Evolutionary conservation across 2,888 invertebrate species (phyloP), one percentile per base, ranked within the genome.

Genomic region (Macrophya annulata): DNA sequence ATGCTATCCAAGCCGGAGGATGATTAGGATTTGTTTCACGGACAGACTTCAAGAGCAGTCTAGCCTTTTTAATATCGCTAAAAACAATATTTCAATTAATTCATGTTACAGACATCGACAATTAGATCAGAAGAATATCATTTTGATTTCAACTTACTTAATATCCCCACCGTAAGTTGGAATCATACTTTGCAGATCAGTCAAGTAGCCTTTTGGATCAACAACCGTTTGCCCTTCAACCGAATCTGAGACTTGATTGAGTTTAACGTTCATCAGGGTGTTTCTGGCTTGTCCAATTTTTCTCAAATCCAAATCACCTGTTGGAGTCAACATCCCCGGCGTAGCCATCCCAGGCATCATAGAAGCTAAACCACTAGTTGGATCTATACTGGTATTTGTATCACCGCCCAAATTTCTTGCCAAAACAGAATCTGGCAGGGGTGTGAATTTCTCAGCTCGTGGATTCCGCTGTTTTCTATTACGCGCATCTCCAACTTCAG

Each of bases 1-100:
- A 99, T 15, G 99, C 99, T 89, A 99, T 99, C 99, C 99, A 99
- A 9, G 99, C 99, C 0, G 99, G 99, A 0, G 99, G 99, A 95
- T 99, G 99, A 93, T 99, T 99, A 0, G 99, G 99, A 94, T 99
- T 99, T 0, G 99, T 99, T 92, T 98, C 98, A 81, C 99, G 95
- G 0, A 99, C 99, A 81, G 99, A 99, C 93, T 99, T 99, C 65
- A 99, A 93, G 65, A 99, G 94, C 85, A 99, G 94, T 85, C 99
- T 95, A 0, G 99, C 99, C 93, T 99, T 99, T 93, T 99, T 99
- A 17, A 99, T 99, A 91, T 99, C 99, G 93, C 95, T 96, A 89
- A 74, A 92, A 89, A 85, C 77, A 62, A 65, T n/a, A 85, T 45
- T 43, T 45, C 40, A 25, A 59, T 84, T 3, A 84, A 12, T 77